Conservation (phyloP, 2,113 vertebrate genomes). For the Synodontis membranacea region DNA sequence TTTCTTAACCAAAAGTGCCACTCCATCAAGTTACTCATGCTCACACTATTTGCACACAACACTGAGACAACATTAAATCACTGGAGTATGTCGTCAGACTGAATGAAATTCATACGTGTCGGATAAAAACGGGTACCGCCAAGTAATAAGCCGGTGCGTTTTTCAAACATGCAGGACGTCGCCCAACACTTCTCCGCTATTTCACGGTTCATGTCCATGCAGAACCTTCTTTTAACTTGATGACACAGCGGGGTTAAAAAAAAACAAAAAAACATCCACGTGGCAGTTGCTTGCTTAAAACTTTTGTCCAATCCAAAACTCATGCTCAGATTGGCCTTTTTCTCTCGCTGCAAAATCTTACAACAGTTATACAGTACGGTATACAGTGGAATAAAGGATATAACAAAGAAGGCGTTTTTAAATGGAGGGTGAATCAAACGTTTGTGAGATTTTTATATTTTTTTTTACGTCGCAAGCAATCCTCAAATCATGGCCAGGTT, state of each 20-base stretch:
- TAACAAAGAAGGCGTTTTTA: neutral
- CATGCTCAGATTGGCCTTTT: neutral
- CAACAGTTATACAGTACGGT: neutral
- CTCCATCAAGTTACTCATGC: conserved; percentile 45
- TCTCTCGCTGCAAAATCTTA: neutral
- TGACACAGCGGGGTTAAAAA: neutral
- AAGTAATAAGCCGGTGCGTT: neutral
- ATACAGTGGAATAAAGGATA: neutral
- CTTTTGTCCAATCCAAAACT: neutral
- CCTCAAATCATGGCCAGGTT: no score
- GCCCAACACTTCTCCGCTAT: conserved; percentile 20
- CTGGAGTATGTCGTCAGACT: neutral
- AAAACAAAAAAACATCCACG: no score
- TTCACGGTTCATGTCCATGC: conserved; percentile 48
- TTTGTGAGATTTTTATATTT: neutral
- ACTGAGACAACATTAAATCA: conserved; percentile 33
- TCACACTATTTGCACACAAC: conserved; percentile 47
- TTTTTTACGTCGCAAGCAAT: neutral
- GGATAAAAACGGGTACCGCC: conserved; percentile 22
- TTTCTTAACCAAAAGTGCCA: conserved; percentile 20
- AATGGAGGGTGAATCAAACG: no score
- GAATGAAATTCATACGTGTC: conserved; percentile 2
- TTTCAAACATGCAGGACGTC: conserved; percentile 52
- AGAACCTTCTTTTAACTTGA: conserved; percentile 42
- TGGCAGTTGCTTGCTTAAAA: neutral